Evolutionary conservation across 2,888 invertebrate species (phyloP), one percentile per base, ranked within the genome.

Genomic region (Lasioglossum zephyrum): DNA sequence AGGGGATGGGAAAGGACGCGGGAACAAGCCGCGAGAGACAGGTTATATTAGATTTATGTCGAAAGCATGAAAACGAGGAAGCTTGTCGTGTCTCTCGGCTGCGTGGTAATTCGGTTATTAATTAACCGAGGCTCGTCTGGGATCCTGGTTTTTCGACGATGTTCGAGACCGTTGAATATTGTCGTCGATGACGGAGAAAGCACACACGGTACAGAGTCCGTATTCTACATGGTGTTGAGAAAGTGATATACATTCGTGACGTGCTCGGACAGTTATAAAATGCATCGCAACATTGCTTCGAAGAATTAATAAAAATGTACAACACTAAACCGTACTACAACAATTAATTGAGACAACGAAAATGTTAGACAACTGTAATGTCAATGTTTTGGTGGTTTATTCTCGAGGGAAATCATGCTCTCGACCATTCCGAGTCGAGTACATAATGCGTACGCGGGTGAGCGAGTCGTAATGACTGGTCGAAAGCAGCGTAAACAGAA

Each of bases 131-230:
- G 60, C 44, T 76, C 13, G 60, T 22, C 13, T 57, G 26, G 77
- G 39, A 74, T 82, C 77, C 22, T 44, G 72, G 66, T 85, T 85
- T 81, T 81, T 82, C 77, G 53, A 39, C 39, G 22, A 31, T 39
- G 73, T 44, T 47, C 22, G 53, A 16, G 47, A 70, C 6, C 49
- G 74, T 63, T 63, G 36, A 60, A 57, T 79, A n/a, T 53, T 3
- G 77, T 39, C 74, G 60, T 74, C 77, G 74, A 79, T 81, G 81
- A 81, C 77, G 72, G 81, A 72, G 86, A 87, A 87, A 86, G 83
- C 82, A 49, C 73, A 47, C 36, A 4, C 41, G 53, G 47, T 41
- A 18, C 31, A 39, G 26, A 18, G 44, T 79, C 47, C 47, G 73
- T 57, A 44, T 44, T 44, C 4, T 13, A 70, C 77, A 47, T n/a